phyloP scores from a whole-genome alignment of 2,113 vertebrate genomes.

The Podarcis raffonei region DNA sequence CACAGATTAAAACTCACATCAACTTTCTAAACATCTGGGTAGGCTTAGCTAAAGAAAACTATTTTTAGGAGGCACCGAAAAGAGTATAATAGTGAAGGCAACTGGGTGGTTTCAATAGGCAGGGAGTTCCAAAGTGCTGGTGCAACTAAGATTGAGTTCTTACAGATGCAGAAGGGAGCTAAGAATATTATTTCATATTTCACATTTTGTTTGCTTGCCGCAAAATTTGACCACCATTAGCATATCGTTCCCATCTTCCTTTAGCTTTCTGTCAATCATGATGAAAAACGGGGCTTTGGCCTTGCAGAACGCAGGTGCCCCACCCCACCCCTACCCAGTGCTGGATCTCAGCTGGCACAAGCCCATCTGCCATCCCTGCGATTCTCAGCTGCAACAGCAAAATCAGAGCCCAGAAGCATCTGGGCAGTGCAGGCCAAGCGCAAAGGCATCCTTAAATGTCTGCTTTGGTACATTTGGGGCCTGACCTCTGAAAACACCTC shows the following conservation, averaged over 20 bases:
- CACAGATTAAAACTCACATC: no score
- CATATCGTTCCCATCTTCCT: neutral
- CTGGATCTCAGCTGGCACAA: neutral
- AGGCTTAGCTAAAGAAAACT: no score
- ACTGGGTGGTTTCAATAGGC: no score
- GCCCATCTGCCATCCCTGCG: neutral
- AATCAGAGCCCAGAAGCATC: neutral
- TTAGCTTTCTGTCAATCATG: neutral
- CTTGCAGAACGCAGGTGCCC: neutral
- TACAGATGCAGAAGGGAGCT: no score
- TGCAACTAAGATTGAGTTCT: no score
- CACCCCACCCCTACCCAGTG: neutral
- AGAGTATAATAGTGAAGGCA: no score
- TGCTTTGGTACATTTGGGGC: neutral
- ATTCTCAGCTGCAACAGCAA: neutral
- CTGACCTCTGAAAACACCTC: neutral
- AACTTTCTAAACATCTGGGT: no score
- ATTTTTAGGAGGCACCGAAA: no score
- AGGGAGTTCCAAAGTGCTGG: no score
- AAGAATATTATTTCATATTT: no score
- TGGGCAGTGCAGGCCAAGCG: neutral
- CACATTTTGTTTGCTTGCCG: no score
- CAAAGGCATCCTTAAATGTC: neutral
- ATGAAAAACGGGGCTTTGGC: neutral
- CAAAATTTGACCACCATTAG: neutral